Evolutionary conservation across 2,888 invertebrate genomes (phyloP), one percentile per base, ranked within the genome.

Genomic region (Acanthosepion pharaonis): DNA sequence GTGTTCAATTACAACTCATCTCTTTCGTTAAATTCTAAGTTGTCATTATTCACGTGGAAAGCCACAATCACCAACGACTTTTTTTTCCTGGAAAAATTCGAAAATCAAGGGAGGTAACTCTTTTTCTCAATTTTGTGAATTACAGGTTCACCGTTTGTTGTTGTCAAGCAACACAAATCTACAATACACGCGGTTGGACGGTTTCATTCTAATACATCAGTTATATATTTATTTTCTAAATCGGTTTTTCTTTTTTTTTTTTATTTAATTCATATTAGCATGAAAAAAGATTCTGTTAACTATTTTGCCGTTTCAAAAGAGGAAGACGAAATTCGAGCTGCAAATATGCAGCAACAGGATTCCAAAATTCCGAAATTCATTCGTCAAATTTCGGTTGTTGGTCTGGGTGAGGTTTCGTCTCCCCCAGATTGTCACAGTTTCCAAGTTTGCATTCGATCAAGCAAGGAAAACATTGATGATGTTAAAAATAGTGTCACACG

Each of bases 401-500:
- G 78, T 5, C 33, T 78, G n/a, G n/a, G 78, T 78, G 78, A 78
- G n/a, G 78, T 78, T n/a, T 78, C 78, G 0, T 78, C 11, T n/a
- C n/a, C 78, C 9, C 78, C 78, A 23, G 78, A 78, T 15, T 78
- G 78, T 78, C 33, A 3, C 78, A 78, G 78, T 78, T 78, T 78
- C 78, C 78, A 78, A 33, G 78, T 78, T 9, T 78, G 78, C 33
- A 78, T 78, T 78, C 78, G 78, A 9, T 78, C 78, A n/a, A 78
- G 78, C 78, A 78, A 78, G 78, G 78, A 78, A 78, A 78, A 78
- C 33, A 9, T 78, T 33, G 78, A 78, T 33, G 78, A 78, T 78
- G 78, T 78, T 78, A 78, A 78, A 78, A 78, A 78, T 33, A 78
- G 78, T 78, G 78, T 78, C 15, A 78, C 78, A 78, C n/a, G 78